phyloP scores from a whole-genome alignment of 2,888 invertebrate genomes.

The Platycheirus rosarum region DNA sequence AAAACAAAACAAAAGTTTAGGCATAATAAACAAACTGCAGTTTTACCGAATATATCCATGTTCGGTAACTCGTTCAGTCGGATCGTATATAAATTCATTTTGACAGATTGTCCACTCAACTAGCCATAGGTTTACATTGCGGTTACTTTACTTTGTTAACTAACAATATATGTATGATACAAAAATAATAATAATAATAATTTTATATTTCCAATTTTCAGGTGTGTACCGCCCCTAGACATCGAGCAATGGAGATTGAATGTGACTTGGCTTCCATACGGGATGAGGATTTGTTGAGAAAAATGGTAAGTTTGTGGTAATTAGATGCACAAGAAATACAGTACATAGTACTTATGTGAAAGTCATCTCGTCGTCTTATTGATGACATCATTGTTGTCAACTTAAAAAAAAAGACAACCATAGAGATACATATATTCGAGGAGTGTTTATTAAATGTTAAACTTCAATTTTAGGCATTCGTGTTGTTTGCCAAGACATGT shows the following conservation, averaged over 20 bases:
- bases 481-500: constrained; percentile 23
- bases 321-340: constrained; percentile 12
- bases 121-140: constrained; percentile 51
- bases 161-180: constrained; percentile 28
- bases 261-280: constrained; percentile 87
- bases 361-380: constrained; percentile 13
- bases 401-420: constrained; percentile 31
- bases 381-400: constrained; percentile 65
- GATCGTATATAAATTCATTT: constrained; percentile 55
- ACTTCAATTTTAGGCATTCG: constrained; percentile 46
- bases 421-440: constrained; percentile 23
- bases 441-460: constrained; percentile 26
- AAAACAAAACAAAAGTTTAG: not conserved
- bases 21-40: constrained; percentile 42
- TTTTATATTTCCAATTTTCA: constrained; percentile 48
- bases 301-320: constrained; percentile 85
- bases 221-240: constrained; percentile 57
- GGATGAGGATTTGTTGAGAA: constrained; percentile 90
- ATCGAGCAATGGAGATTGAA: constrained; percentile 82
- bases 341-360: not conserved
- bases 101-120: constrained; percentile 66
- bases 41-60: constrained; percentile 42
- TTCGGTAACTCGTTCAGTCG: constrained; percentile 49
- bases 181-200: constrained; percentile 6
- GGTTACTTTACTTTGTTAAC: constrained; percentile 61